Conservation (phyloP, 2,888 invertebrate species). For the Chalcosyrphus nemorum region DNA sequence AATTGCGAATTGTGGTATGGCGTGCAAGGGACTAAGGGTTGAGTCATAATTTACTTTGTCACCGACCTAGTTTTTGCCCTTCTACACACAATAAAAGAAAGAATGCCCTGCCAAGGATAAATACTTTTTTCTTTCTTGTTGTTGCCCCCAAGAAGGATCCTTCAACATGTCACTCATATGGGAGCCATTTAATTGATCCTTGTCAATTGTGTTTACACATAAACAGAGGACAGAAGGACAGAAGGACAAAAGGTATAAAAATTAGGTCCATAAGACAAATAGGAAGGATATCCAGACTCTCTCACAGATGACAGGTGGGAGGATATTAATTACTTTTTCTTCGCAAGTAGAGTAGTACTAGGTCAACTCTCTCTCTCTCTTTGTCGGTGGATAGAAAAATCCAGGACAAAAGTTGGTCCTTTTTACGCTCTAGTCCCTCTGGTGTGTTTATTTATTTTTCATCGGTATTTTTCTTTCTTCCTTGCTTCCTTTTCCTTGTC, state of each 20-base stretch:
- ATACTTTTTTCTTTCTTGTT: constrained; percentile 27
- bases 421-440: too few species aligned
- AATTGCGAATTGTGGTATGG: constrained; percentile 49
- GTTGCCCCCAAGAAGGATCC: constrained; percentile 7
- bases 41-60: constrained; percentile 24
- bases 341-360: constrained; percentile 17
- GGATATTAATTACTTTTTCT: constrained; percentile 65
- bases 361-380: constrained; percentile 33
- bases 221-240: neutral
- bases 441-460: constrained; percentile 8
- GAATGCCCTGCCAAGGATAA: constrained; percentile 11
- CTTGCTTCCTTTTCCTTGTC: constrained; percentile 11
- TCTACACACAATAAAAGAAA: neutral
- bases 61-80: constrained; percentile 48
- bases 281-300: neutral
- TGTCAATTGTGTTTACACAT: constrained; percentile 55
- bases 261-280: constrained; percentile 62
- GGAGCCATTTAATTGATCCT: constrained; percentile 62
- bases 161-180: constrained; percentile 55
- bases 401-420: constrained; percentile 17
- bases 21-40: neutral
- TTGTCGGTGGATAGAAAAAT: neutral
- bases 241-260: constrained; percentile 1
- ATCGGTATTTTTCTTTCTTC: neutral
- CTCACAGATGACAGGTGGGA: constrained; percentile 25